A percentile compares a stretch with the other conserved stretches of the same genome.
Evolutionary conservation across 2,888 invertebrate genomes (phyloP).

Genomic region (Clistopyga incitator): DNA sequence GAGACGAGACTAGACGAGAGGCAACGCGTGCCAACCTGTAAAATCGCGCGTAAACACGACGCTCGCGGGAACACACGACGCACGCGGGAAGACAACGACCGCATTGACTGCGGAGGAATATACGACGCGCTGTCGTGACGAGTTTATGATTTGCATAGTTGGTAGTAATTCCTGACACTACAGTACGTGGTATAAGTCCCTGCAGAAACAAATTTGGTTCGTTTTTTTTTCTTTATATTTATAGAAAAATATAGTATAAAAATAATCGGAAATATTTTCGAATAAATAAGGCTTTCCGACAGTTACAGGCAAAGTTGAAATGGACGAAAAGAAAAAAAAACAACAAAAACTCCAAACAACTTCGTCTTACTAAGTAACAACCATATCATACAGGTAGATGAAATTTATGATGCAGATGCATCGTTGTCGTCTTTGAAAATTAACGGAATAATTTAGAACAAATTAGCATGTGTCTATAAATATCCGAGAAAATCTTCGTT

Average conservation of each 20-base stretch:
- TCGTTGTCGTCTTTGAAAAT: constrained; percentile 5
- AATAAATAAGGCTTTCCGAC: background rate
- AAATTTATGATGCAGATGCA: constrained; percentile 13
- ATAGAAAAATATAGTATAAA: background rate
- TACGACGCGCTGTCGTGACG: background rate
- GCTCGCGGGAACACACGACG: background rate
- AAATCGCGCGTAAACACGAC: background rate
- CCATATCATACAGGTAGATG: constrained; percentile 26
- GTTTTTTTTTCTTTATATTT: constrained; percentile 10
- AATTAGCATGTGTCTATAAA: constrained; percentile 1
- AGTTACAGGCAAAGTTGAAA: background rate
- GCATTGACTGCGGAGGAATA: background rate
- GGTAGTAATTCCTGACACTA: background rate
- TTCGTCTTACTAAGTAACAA: constrained; percentile 33
- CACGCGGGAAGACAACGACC: background rate
- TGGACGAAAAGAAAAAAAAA: constrained; percentile 4
- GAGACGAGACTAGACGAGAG: no score
- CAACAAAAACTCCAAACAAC: constrained; percentile 31
- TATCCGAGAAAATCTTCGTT: background rate
- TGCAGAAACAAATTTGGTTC: background rate
- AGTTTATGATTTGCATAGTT: background rate
- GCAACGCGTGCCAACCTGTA: background rate
- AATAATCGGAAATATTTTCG: background rate
- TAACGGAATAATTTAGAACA: constrained; percentile 29
- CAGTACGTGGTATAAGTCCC: background rate